These are phyloP conservation scores for Eumaeus atala DNA, from an alignment of 1,140 invertebrate species.

Conservation along the genomic window DNA sequence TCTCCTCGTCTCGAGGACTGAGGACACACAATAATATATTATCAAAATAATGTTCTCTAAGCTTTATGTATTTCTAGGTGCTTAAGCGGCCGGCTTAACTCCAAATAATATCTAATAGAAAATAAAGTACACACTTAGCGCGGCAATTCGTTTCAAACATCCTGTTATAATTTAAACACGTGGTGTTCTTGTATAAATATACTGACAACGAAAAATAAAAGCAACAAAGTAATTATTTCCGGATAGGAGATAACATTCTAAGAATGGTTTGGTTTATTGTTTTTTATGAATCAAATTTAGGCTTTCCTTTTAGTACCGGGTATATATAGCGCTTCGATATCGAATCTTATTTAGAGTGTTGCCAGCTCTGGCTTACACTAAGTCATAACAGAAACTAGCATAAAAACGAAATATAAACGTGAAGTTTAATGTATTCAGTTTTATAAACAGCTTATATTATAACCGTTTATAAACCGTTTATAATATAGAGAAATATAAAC, in stretches of 20 bases:
- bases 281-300: constrained; percentile 15
- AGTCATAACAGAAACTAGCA: too few species aligned
- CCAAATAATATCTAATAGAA: constrained; percentile 53
- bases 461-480: too few species aligned
- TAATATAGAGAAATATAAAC: too few species aligned
- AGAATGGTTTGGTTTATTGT: constrained; percentile 15
- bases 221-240: constrained; percentile 46
- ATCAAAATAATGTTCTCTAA: constrained; percentile 61
- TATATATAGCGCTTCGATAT: too few species aligned
- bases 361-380: too few species aligned
- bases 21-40: constrained; percentile 64
- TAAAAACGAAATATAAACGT: too few species aligned
- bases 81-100: constrained; percentile 42
- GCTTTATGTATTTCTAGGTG: constrained; percentile 24
- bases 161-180: constrained; percentile 60
- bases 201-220: constrained; percentile 47
- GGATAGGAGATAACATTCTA: constrained; percentile 27
- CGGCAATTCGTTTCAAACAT: constrained; percentile 60
- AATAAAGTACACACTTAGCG: constrained; percentile 58
- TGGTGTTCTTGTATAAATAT: constrained; percentile 53
- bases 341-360: too few species aligned
- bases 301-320: constrained; percentile 15
- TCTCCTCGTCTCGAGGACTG: constrained; percentile 46
- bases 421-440: too few species aligned
- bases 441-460: too few species aligned